A percentile compares a stretch with the other conserved stretches of the same genome.
These are phyloP conservation scores for Tachystola acroxantha DNA, from an alignment of 2,888 invertebrate species.

Conservation along the genomic window DNA sequence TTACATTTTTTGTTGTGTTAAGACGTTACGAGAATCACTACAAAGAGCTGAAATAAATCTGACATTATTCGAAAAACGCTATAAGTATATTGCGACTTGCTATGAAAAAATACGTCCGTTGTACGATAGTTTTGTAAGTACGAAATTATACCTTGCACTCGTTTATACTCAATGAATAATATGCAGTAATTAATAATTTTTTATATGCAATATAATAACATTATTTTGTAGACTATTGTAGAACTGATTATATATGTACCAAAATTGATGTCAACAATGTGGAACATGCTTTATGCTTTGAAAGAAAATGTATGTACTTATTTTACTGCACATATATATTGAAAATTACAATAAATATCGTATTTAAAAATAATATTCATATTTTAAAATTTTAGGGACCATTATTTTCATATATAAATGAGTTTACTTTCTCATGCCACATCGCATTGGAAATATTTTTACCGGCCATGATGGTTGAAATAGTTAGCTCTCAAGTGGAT, in stretches of 20 bases:
- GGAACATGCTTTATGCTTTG: not conserved
- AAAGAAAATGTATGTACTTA: not conserved
- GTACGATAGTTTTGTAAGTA: not conserved
- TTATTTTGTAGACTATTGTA: not conserved
- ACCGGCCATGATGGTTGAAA: not conserved
- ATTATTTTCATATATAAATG: not conserved
- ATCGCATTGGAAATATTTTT: not conserved
- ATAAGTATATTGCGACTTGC: not conserved
- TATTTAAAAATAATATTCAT: too few species aligned
- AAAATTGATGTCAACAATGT: not conserved
- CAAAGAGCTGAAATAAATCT: not conserved
- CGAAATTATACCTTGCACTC: too few species aligned
- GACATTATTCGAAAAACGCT: not conserved
- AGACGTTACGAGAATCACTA: not conserved
- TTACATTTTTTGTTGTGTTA: slow-evolving; percentile 5
- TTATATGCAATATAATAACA: too few species aligned
- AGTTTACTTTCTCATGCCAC: not conserved
- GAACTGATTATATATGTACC: not conserved
- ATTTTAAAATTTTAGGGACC: not conserved
- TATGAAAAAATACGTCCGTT: slow-evolving; percentile 2
- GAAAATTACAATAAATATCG: too few species aligned
- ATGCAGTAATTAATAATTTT: too few species aligned
- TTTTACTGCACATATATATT: too few species aligned
- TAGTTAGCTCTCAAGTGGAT: not conserved
- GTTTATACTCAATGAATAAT: too few species aligned